Evolutionary conservation across 1,140 invertebrate species (phyloP).

Genomic region (Hylaeus volcanicus): DNA sequence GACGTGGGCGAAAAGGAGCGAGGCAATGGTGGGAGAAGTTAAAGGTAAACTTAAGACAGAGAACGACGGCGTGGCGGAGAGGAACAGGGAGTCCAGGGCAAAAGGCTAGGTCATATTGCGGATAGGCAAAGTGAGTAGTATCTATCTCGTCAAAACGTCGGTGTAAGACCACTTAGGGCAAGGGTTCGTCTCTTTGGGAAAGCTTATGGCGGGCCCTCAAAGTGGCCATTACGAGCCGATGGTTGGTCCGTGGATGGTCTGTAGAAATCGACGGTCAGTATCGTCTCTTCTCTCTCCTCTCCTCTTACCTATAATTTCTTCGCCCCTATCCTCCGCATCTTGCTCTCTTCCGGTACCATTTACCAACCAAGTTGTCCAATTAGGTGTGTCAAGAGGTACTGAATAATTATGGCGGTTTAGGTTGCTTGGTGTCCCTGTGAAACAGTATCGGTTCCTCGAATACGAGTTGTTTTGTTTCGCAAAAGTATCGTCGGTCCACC

Average conservation of each 20-base stretch:
- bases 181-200: conserved; percentile 70
- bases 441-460: conserved; percentile 10
- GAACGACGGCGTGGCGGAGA: neutral
- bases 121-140: conserved; percentile 72
- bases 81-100: conserved; percentile 31
- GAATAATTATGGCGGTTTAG: conserved; percentile 67
- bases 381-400: conserved; percentile 67
- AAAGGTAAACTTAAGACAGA: conserved; percentile 34
- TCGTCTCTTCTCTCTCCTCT: conserved; percentile 21
- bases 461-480: conserved; percentile 24
- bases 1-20: conserved; percentile 11
- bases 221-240: conserved; percentile 77
- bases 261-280: conserved; percentile 64
- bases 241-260: conserved; percentile 63
- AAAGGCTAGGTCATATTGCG: conserved; percentile 69
- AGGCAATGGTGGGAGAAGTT: neutral
- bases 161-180: conserved; percentile 74
- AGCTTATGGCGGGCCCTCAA: conserved; percentile 76
- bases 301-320: conserved; percentile 25
- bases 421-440: conserved; percentile 28
- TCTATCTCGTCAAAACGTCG: conserved; percentile 68
- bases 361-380: conserved; percentile 72
- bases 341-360: conserved; percentile 61
- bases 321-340: conserved; percentile 48
- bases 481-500: neutral